Percentiles rank a stretch among this genome's conserved stretches.
phyloP scores from a whole-genome alignment of 2,888 invertebrate species.

The Bimastos eiseni region DNA sequence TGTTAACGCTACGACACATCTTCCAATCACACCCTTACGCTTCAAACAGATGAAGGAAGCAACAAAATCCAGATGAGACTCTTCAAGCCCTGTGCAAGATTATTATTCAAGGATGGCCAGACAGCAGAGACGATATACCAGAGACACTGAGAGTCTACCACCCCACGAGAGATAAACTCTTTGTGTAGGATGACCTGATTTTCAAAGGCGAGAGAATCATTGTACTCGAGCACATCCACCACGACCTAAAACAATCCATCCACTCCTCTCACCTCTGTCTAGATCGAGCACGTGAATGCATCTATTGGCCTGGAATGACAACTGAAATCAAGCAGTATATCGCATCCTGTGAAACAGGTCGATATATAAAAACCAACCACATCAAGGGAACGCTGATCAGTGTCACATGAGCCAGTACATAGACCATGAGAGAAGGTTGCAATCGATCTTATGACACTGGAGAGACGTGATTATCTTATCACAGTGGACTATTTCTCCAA shows the following conservation, averaged over 20 bases:
- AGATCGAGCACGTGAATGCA: background rate
- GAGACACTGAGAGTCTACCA: background rate
- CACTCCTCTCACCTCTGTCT: background rate
- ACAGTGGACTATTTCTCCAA: conserved; percentile 45
- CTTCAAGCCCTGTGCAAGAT: background rate
- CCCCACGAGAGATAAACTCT: background rate
- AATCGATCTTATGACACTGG: conserved; percentile 37
- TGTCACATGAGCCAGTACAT: background rate
- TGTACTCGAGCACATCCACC: too few relatives aligned
- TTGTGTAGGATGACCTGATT: background rate
- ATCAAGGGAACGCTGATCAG: background rate
- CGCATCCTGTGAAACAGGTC: background rate
- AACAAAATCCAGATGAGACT: background rate
- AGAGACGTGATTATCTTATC: conserved; percentile 38
- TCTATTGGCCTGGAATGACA: background rate
- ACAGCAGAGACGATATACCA: background rate
- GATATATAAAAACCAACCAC: background rate
- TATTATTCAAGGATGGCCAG: background rate
- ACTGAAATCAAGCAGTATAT: background rate
- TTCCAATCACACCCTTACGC: background rate
- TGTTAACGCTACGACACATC: background rate
- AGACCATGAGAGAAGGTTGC: conserved; percentile 42
- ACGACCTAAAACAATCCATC: background rate
- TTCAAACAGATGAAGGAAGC: background rate
- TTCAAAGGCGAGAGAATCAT: background rate